Base-by-base conservation (phyloP, 2,888 invertebrate species). In the Caenorhabditis imperialis region DNA sequence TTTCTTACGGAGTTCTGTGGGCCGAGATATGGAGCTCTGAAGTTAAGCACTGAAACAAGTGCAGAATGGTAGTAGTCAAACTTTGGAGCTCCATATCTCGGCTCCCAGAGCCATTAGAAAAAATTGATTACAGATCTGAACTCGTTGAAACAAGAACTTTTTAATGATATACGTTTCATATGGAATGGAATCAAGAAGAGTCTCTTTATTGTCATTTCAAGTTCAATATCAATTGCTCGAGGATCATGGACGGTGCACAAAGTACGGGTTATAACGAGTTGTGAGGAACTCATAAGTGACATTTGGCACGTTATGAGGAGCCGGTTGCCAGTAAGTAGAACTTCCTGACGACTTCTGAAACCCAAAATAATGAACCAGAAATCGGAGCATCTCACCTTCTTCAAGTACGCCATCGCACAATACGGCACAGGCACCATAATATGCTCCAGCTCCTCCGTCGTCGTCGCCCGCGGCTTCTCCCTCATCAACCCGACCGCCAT, bases 401-500 rank as follows among this genome's bases (percentile, higher is more conserved):
- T 67, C n/a, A 81, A 37, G 45, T 65, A 63, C 4, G 75, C 75
- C 6, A 69, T 20, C n/a, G 77, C 44, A 38, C 81, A 81, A 63
- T 77, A 78, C 1, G 81, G 81, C 10, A 81, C 75, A 4, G 72
- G 65, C 25, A 72, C 54, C 1, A 75, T 70, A 25, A 82, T 78
- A 18, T 77, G 47, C 16, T 72, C 53, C 16, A 82, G 74, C 30
- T 82, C 79, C 18, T 44, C 25, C 1, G 53, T 57, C 4, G 53
- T 65, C 1, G 77, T 75, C 23, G 48, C 48, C 20, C 82, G 58
- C n/a, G 76, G 74, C 38, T 53, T 47, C 12, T 73, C 72, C 27
- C 79, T 51, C 42, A 82, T 47, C 35, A 74, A 51, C 14, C 84
- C 84, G 2, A 79, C 82, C 3, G 81, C 82, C 73, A 85, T 75